Evolutionary conservation across 1,140 invertebrate genomes (phyloP).

Genomic region (Rhagoletis pomonella): DNA sequence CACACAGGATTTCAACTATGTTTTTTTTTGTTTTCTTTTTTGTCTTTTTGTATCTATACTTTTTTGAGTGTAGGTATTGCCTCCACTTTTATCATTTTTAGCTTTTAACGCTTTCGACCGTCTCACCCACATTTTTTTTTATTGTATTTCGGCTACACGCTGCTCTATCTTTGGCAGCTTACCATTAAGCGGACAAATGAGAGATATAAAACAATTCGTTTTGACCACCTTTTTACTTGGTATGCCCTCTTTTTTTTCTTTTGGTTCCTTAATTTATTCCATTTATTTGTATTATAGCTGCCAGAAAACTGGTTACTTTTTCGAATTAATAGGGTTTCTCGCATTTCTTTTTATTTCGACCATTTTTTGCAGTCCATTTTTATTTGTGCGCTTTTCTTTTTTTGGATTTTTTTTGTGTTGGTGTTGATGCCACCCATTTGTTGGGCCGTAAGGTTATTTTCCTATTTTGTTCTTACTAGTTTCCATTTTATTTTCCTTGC

Average conservation of each 20-base stretch:
- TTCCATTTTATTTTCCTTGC: neutral
- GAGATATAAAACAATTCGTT: constrained; percentile 73
- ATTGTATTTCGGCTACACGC: neutral
- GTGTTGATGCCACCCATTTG: neutral
- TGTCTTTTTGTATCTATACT: neutral
- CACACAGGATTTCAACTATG: neutral
- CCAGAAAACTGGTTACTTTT: constrained; percentile 15
- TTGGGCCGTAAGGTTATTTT: neutral
- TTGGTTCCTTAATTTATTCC: neutral
- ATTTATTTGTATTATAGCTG: constrained; percentile 9
- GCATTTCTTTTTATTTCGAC: constrained; percentile 8
- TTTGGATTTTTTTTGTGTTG: neutral
- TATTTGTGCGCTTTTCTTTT: neutral
- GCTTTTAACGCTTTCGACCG: neutral
- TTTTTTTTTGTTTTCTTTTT: neutral
- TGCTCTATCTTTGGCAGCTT: constrained; percentile 40
- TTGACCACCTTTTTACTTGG: constrained; percentile 56
- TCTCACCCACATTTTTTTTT: neutral
- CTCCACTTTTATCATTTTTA: neutral
- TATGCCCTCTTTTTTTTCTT: neutral
- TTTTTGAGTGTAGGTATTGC: neutral
- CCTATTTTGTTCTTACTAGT: neutral
- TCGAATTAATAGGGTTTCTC: constrained; percentile 4
- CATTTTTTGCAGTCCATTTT: neutral
- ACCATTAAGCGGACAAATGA: constrained; percentile 74